phyloP scores from a whole-genome alignment of 2,113 vertebrate genomes.

The Sardina pilchardus region DNA sequence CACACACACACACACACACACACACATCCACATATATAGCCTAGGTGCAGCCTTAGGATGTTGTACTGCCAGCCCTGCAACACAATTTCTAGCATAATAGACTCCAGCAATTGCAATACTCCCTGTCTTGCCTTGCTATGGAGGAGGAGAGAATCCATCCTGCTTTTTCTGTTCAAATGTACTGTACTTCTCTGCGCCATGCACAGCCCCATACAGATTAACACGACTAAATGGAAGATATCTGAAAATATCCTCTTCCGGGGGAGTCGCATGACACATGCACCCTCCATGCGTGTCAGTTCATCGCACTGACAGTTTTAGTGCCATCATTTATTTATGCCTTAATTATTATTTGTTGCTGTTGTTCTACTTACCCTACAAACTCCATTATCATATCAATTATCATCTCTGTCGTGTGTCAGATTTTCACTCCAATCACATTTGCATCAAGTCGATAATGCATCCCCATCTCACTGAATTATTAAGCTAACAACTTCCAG shows the following conservation, averaged over 20 bases:
- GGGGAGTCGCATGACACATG: not conserved
- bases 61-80: not conserved
- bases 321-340: constrained; percentile 69
- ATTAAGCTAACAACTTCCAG: constrained; percentile 73
- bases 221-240: not conserved
- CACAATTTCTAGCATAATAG: not conserved
- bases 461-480: constrained; percentile 65
- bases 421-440: constrained; percentile 70
- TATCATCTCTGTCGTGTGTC: constrained; percentile 72
- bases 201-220: not conserved
- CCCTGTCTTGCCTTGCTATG: not conserved
- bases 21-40: not conserved
- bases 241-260: not conserved
- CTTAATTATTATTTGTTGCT: constrained; percentile 72
- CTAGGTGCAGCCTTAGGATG: not conserved
- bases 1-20: not conserved
- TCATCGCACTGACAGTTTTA: constrained; percentile 69
- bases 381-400: constrained; percentile 75
- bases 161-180: not conserved
- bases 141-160: not conserved
- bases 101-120: not conserved
- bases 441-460: constrained; percentile 76
- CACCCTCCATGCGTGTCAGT: constrained; percentile 40
- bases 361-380: constrained; percentile 60
- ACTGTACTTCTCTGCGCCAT: not conserved